Evolutionary conservation across 1,140 invertebrate species (phyloP).

Genomic region (Acyrthosiphon pisum): DNA sequence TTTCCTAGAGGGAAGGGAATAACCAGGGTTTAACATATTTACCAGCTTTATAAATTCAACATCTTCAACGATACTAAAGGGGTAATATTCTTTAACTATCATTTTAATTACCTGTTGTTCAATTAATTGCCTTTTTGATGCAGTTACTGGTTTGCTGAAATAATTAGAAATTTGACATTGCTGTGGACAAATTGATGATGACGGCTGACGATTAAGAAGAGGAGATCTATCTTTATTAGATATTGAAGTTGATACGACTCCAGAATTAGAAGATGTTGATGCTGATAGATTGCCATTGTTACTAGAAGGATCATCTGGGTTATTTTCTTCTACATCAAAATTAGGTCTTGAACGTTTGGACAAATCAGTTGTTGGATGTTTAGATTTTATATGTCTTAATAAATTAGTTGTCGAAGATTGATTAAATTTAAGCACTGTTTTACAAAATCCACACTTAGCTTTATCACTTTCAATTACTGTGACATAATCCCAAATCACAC

Average conservation of each 20-base stretch:
- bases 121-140: conserved; percentile 55
- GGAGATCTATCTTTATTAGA: too few relatives aligned
- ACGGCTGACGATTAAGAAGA: too few relatives aligned
- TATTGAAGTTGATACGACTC: not conserved
- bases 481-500: conserved; percentile 47
- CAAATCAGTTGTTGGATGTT: too few relatives aligned
- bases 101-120: conserved; percentile 60
- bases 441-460: conserved; percentile 44
- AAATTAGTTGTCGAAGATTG: conserved; percentile 25
- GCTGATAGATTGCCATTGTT: too few relatives aligned
- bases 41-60: conserved; percentile 60
- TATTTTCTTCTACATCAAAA: too few relatives aligned
- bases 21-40: conserved; percentile 60
- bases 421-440: not conserved
- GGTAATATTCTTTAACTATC: conserved; percentile 60
- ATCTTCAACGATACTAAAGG: conserved; percentile 61
- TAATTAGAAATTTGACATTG: too few relatives aligned
- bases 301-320: too few relatives aligned
- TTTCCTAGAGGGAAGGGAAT: conserved; percentile 1
- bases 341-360: too few relatives aligned
- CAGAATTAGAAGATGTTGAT: too few relatives aligned
- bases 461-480: conserved; percentile 29
- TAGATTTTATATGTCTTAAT: too few relatives aligned
- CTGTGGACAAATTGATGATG: too few relatives aligned
- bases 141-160: too few relatives aligned